Conservation (phyloP, 2,113 vertebrate species). For the Orycteropus afer region DNA sequence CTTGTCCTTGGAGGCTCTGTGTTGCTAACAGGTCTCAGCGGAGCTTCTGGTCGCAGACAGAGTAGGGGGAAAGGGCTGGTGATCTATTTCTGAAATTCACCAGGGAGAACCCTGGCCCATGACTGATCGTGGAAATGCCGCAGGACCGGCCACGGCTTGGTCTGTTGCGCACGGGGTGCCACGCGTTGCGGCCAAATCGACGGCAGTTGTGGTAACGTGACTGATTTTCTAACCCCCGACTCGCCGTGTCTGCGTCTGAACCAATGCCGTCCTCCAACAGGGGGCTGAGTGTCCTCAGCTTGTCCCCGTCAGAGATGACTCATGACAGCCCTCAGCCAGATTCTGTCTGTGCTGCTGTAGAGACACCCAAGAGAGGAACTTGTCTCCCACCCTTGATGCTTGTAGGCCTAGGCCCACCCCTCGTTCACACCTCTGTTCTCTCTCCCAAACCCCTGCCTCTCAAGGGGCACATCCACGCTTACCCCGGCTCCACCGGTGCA, state of each 20-base stretch:
- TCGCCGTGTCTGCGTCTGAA: fast-evolving
- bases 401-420: fast-evolving
- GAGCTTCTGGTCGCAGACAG: too few relatives aligned
- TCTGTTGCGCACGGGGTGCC: too few relatives aligned
- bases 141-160: too few relatives aligned
- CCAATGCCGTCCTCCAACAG: not conserved
- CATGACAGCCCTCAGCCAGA: fast-evolving
- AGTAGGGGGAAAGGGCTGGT: too few relatives aligned
- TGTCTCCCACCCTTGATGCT: not conserved
- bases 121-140: too few relatives aligned
- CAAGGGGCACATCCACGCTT: not conserved
- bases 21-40: too few relatives aligned
- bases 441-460: too few relatives aligned
- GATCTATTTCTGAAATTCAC: too few relatives aligned
- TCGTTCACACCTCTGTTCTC: fast-evolving
- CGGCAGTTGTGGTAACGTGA: fast-evolving
- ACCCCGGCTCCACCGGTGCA: fast-evolving
- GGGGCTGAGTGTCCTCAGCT: not conserved
- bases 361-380: too few relatives aligned
- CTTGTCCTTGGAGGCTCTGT: too few relatives aligned
- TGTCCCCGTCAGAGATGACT: fast-evolving
- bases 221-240: not conserved
- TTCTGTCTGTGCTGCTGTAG: fast-evolving
- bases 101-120: too few relatives aligned
- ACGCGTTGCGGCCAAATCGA: too few relatives aligned